Evolutionary conservation across 2,888 invertebrate genomes (phyloP).

Genomic region (Mythimna vitellina): DNA sequence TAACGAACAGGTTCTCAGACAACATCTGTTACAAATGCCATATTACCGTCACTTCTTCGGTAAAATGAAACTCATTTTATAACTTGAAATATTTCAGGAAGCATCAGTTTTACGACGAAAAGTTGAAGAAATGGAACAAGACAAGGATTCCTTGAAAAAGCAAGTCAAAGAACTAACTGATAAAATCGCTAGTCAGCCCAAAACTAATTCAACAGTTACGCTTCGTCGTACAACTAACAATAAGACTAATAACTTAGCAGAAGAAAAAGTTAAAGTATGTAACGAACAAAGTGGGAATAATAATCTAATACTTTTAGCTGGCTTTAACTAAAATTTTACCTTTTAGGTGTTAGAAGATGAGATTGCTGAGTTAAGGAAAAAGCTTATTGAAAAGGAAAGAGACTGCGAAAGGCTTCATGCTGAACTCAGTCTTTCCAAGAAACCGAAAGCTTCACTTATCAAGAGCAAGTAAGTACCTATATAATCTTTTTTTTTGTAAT

Average conservation of each 20-base stretch:
- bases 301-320: neutral
- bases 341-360: slow-evolving; percentile 93
- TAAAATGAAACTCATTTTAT: neutral
- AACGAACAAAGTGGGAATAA: slow-evolving; percentile 10
- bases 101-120: slow-evolving; percentile 95
- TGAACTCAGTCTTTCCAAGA: slow-evolving; percentile 92
- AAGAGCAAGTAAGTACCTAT: slow-evolving; percentile 91
- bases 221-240: slow-evolving; percentile 77
- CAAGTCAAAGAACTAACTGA: slow-evolving; percentile 95
- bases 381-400: slow-evolving; percentile 95
- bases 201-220: slow-evolving; percentile 78
- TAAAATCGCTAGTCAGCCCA: slow-evolving; percentile 90
- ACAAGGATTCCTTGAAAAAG: slow-evolving; percentile 93
- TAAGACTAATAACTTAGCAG: slow-evolving; percentile 90
- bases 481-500: neutral
- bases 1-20: slow-evolving; percentile 93
- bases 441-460: slow-evolving; percentile 91
- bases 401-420: slow-evolving; percentile 94
- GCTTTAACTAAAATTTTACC: slow-evolving; percentile 16
- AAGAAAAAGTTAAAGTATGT: slow-evolving; percentile 92
- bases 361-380: slow-evolving; percentile 93
- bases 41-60: neutral
- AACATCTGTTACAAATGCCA: slow-evolving; percentile 1
- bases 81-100: slow-evolving; percentile 89
- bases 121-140: slow-evolving; percentile 95